Percentiles rank a stretch among this genome's conserved stretches.
Evolutionary conservation across 2,888 invertebrate genomes (phyloP).

Genomic region (Balanococcus diminutus): DNA sequence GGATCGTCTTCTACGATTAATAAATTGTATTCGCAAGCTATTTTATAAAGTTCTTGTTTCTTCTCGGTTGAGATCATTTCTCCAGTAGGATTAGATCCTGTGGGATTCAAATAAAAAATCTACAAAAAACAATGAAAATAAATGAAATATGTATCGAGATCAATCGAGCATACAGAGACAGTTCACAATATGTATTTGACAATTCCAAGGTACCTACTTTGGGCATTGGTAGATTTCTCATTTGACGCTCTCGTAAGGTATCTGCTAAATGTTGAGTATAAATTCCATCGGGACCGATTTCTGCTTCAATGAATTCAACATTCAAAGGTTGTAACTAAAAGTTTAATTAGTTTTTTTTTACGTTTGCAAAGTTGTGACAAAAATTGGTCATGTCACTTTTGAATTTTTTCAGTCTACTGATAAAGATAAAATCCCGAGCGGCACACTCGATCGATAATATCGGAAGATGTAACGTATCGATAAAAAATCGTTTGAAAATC

Average conservation of each 20-base stretch:
- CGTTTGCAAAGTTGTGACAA: too few species aligned
- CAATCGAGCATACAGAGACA: not conserved
- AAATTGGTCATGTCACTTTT: too few species aligned
- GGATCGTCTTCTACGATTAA: slow-evolving; percentile 83
- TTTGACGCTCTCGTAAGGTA: slow-evolving; percentile 66
- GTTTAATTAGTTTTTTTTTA: too few species aligned
- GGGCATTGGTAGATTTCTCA: slow-evolving; percentile 69
- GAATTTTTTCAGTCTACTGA: too few species aligned
- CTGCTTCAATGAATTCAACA: slow-evolving; percentile 71
- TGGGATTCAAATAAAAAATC: slow-evolving; percentile 75
- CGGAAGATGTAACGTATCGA: too few species aligned
- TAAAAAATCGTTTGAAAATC: too few species aligned
- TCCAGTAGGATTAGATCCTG: slow-evolving; percentile 79
- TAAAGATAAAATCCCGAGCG: too few species aligned
- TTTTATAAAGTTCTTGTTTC: slow-evolving; percentile 72
- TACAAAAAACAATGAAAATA: slow-evolving; percentile 54
- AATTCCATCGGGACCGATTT: slow-evolving; percentile 71
- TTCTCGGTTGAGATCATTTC: slow-evolving; percentile 71
- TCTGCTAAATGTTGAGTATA: slow-evolving; percentile 68
- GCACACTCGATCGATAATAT: too few species aligned
- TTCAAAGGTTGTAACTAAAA: slow-evolving; percentile 69
- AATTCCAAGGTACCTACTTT: slow-evolving; percentile 61
- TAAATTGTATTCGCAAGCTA: slow-evolving; percentile 78
- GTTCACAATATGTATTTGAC: not conserved
- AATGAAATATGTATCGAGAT: not conserved